These are phyloP conservation scores for Anhinga rufa DNA, from an alignment of 2,113 vertebrate species.

Conservation along the genomic window DNA sequence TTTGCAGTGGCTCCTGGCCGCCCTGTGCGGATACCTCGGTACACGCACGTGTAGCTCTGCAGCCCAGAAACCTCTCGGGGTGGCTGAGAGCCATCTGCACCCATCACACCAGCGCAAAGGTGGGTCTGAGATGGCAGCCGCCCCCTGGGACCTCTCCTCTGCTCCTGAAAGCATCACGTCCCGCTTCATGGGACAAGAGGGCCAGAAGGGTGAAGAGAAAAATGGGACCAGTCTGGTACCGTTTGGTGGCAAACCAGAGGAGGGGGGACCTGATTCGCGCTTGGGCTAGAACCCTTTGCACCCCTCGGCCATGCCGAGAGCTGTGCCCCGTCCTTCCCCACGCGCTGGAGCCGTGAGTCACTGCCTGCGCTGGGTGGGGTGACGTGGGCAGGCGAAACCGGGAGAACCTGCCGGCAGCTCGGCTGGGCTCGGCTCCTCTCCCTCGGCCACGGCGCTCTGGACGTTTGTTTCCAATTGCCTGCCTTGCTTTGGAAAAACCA, in stretches of 20 bases:
- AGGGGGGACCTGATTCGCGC: too few relatives aligned
- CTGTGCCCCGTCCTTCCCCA: rapidly evolving
- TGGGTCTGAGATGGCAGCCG: background rate
- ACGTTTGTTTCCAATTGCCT: background rate
- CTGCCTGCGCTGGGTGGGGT: background rate
- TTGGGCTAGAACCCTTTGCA: background rate
- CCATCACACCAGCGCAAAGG: rapidly evolving
- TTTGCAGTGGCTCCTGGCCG: background rate
- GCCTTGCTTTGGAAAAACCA: rapidly evolving
- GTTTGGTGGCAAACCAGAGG: background rate
- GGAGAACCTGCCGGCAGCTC: background rate
- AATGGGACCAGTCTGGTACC: too few relatives aligned
- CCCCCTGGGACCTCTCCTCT: too few relatives aligned
- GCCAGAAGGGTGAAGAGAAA: background rate
- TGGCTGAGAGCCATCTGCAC: rapidly evolving
- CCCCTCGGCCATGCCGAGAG: background rate
- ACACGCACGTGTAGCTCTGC: rapidly evolving
- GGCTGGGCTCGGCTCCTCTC: rapidly evolving
- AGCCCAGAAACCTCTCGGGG: background rate
- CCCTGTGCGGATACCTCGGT: background rate
- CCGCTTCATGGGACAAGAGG: rapidly evolving
- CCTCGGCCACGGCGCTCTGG: rapidly evolving
- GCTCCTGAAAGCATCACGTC: background rate
- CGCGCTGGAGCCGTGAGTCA: background rate
- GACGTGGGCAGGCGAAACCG: background rate